A percentile compares a stretch with the other conserved stretches of the same genome.
Conservation (phyloP, 2,888 invertebrate genomes). For the Agrotis clavis region DNA sequence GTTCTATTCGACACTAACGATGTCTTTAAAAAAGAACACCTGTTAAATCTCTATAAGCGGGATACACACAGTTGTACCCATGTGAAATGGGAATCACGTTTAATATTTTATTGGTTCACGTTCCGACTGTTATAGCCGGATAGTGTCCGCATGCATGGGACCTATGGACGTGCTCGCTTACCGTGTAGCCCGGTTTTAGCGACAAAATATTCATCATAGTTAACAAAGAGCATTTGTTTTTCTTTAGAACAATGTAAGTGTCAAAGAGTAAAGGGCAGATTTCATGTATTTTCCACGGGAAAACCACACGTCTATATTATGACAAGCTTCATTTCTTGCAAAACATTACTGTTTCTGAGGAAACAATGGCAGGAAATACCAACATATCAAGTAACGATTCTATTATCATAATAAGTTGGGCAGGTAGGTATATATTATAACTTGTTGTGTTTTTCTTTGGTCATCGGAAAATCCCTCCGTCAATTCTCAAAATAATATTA, state of each 20-base stretch:
- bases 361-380: constrained; percentile 48
- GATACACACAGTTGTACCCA: neutral
- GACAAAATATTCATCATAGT: neutral
- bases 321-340: constrained; percentile 11
- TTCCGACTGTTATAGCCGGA: neutral
- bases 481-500: constrained; percentile 11
- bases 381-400: constrained; percentile 4
- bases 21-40: neutral
- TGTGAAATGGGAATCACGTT: constrained; percentile 21
- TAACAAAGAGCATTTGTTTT: neutral
- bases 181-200: neutral
- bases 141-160: neutral
- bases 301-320: constrained; percentile 12
- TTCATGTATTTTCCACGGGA: constrained; percentile 1
- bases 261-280: constrained; percentile 10
- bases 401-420: constrained; percentile 39
- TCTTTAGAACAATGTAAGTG: no score
- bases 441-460: neutral
- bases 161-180: neutral
- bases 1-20: no score
- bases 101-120: constrained; percentile 21
- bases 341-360: constrained; percentile 8
- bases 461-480: constrained; percentile 36
- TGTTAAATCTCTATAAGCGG: neutral
- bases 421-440: neutral